Evolutionary conservation across 2,888 invertebrate species (phyloP).

Genomic region (Tetramorium bicarinatum): DNA sequence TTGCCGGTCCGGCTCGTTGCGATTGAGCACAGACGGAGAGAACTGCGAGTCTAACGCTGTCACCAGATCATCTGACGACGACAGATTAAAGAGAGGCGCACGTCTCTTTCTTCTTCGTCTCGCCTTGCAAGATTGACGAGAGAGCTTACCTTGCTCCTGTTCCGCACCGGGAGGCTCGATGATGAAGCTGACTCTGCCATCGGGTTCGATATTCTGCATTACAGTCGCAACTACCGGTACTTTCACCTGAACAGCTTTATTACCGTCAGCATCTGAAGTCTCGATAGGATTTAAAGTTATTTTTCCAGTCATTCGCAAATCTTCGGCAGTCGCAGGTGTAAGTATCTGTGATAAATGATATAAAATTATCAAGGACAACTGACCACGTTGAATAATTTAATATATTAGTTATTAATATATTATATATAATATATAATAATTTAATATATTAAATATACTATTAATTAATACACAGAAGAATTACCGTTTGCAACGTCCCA

Average conservation of each 20-base stretch:
- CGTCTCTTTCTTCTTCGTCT: neutral
- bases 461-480: slow-evolving; percentile 1
- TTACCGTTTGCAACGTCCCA: neutral
- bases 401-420: too few species aligned
- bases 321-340: slow-evolving; percentile 91
- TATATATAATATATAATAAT: too few species aligned
- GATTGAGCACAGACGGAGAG: slow-evolving; percentile 66
- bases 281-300: slow-evolving; percentile 85
- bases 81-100: slow-evolving; percentile 22
- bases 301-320: slow-evolving; percentile 90
- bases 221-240: slow-evolving; percentile 90
- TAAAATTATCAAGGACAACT: neutral
- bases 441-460: slow-evolving; percentile 19
- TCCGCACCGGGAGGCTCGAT: slow-evolving; percentile 87
- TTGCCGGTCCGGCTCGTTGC: slow-evolving; percentile 62
- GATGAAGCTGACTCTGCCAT: slow-evolving; percentile 87
- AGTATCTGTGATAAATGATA: slow-evolving; percentile 87
- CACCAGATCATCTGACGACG: slow-evolving; percentile 73
- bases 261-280: slow-evolving; percentile 81
- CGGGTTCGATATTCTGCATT: slow-evolving; percentile 87
- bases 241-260: slow-evolving; percentile 87
- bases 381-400: neutral
- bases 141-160: slow-evolving; percentile 81
- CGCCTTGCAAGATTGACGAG: neutral
- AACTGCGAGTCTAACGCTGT: slow-evolving; percentile 77